Base-by-base conservation (phyloP, 2,113 vertebrate species). In the Callopanchax toddi region DNA sequence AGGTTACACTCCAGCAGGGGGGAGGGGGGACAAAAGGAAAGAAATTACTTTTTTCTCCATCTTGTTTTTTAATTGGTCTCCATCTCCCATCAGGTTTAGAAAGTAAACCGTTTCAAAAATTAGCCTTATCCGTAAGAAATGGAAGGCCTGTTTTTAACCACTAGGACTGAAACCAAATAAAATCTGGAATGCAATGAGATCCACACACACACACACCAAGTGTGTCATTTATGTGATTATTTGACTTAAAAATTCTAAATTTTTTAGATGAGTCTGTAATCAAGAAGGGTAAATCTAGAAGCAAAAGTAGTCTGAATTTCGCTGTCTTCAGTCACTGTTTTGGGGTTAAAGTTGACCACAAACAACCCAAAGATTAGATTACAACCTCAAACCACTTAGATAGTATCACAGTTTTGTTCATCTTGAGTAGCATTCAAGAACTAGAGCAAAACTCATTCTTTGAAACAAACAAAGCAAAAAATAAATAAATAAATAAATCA, bases 1-100 rank as follows among this genome's bases (percentile, higher is more conserved):
- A 86, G 84, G 83, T 86, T 58, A 73, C 59, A 64, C 77, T 66
- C 79, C 71, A 84, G 74, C 74, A 84, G 81, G 73, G 74, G 60
- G 64, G 64, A 58, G 60, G 42, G 29, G 48, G 22, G 16, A 53
- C 52, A 7, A 59, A 37, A 29, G 52, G 20, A 45, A 59, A 57
- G 70, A 62, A 26, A 52, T 32, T 29, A n/a, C 36, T 50, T 61
- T 77, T n/a, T 43, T 75, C 73, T 66, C 5, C 36, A 45, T 48
- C n/a, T 62, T 64, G 48, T 64, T 70, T 69, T 67, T 15, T 66
- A 54, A 72, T 64, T 68, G 39, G 21, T 61, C 22, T 54, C 6
- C 29, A 17, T 61, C 22, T 54, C 6, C 36, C n/a, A 20, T 54
- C 13, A 42, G 39, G 34, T 59, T 56, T 67, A 21, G 57, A 55